Percentiles rank a stretch among this genome's conserved stretches.
Conservation (phyloP, 2,888 invertebrate genomes). For the Drosophila kuntzei region DNA sequence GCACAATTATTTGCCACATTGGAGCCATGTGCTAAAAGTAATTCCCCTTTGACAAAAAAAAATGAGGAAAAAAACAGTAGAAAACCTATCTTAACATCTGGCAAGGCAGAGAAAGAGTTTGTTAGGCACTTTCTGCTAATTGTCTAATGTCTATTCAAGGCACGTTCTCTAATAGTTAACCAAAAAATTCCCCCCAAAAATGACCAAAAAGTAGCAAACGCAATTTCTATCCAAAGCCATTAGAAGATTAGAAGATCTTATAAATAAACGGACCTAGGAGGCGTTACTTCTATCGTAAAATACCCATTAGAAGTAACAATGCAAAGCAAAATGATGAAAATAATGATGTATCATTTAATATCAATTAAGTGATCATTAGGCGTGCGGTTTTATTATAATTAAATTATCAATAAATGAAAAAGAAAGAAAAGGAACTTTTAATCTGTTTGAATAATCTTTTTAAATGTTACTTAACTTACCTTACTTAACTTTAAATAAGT, state of each 20-base stretch:
- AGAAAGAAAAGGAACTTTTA: not conserved
- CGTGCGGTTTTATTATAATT: not conserved
- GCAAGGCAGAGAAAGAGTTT: constrained; percentile 9
- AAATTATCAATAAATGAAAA: not conserved
- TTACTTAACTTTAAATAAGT: constrained; percentile 4
- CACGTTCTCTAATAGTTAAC: constrained; percentile 12
- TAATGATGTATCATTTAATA: constrained; percentile 27
- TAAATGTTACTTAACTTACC: constrained; percentile 12
- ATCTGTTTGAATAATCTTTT: constrained; percentile 1
- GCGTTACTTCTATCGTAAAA: constrained; percentile 1
- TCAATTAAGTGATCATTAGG: constrained; percentile 31
- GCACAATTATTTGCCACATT: constrained; percentile 39
- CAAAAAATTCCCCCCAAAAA: constrained; percentile 40
- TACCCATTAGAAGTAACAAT: constrained; percentile 31
- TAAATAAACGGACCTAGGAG: not conserved
- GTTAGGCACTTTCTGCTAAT: constrained; percentile 23
- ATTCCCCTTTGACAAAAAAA: constrained; percentile 38
- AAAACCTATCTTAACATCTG: constrained; percentile 14
- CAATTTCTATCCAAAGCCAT: not conserved
- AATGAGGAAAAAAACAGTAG: not conserved
- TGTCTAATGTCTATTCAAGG: constrained; percentile 10
- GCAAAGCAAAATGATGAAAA: constrained; percentile 11
- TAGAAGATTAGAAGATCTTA: constrained; percentile 1
- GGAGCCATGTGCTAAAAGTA: constrained; percentile 29
- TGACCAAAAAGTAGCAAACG: not conserved